Evolutionary conservation across 1,140 invertebrate genomes (phyloP), one percentile per base, ranked within the genome.

Genomic region (Leptonema lineaticorne): DNA sequence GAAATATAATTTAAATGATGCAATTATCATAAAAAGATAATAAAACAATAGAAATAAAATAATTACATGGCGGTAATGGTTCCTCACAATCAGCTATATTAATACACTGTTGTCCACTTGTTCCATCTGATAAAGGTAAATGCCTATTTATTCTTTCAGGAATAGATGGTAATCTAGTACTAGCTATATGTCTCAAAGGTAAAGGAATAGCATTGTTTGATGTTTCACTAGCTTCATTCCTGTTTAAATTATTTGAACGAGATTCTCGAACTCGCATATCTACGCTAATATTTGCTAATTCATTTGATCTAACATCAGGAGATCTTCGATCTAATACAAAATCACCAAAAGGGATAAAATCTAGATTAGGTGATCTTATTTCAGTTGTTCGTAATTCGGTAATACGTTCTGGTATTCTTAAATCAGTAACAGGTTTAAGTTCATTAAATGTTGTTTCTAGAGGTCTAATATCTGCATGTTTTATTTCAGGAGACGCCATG

Each of bases 131-230:
- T 6, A 69, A 28, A 9, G 71, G 71, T 18, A 73, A 24, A 45
- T 69, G 68, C 14, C 71, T 28, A 46, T 73, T 73, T 16, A 73
- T 73, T 60, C 71, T 64, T 50, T 73, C 71, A 4, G 71, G 71
- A 65, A 73, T 73, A n/a, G 89, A 92, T 3, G 92, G 91, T 74
- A 93, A 82, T 71, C 90, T 85, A 33, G 92, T 89, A 30, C 89
- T 90, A 18, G 86, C 85, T 27, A 91, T 84, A 74, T 91, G 89
- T 69, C 89, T 83, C 69, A 91, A 75, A n/a, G 89, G 88, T 48
- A 89, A 82, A 4, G 86, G 85, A 26, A 80, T 71, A 37, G 76
- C 75, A 67, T 63, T 68, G 24, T 75, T 77, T 22, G 74, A 75
- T 27, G 76, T 73, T 62, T 73, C 74, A 20, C 72, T 75, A 27